Conservation (phyloP, 2,797 vertebrate genomes). For the Takifugu ocellatus region DNA sequence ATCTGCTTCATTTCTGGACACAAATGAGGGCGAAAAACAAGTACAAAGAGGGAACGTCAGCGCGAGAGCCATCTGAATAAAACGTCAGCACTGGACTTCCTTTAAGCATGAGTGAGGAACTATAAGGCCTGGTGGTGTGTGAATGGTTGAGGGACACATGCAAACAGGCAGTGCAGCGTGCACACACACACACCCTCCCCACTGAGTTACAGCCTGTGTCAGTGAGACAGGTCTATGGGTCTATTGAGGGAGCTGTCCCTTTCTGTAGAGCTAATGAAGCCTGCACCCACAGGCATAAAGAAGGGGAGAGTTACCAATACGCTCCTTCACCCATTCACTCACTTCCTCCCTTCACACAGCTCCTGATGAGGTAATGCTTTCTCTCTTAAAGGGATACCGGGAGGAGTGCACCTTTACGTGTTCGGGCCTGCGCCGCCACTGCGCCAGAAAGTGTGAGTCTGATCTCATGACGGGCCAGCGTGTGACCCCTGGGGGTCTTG, state of each 20-base stretch:
- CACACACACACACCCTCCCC: conserved; percentile 26
- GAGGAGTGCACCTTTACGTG: conserved; percentile 39
- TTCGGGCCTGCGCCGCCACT: conserved; percentile 4
- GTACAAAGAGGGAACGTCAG: conserved; percentile 42
- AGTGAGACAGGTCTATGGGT: conserved; percentile 67
- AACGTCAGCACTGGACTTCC: conserved; percentile 60
- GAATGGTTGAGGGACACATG: conserved; percentile 35
- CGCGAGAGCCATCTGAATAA: no score
- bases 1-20: no score
- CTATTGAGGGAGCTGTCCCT: conserved; percentile 71
- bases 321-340: conserved; percentile 69
- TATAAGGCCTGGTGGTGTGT: conserved; percentile 57
- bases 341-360: conserved; percentile 62
- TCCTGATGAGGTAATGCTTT: conserved; percentile 68
- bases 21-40: conserved; percentile 19
- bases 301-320: conserved; percentile 61
- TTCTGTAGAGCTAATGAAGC: conserved; percentile 79
- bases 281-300: conserved; percentile 70
- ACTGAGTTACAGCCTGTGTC: conserved; percentile 50
- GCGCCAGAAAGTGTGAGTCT: neutral
- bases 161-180: conserved; percentile 20
- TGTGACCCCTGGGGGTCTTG: neutral
- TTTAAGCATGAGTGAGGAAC: conserved; percentile 70
- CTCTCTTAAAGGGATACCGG: conserved; percentile 63
- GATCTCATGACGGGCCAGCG: neutral